These are phyloP conservation scores for Solen grandis DNA, from an alignment of 1,140 invertebrate genomes.

Conservation along the genomic window DNA sequence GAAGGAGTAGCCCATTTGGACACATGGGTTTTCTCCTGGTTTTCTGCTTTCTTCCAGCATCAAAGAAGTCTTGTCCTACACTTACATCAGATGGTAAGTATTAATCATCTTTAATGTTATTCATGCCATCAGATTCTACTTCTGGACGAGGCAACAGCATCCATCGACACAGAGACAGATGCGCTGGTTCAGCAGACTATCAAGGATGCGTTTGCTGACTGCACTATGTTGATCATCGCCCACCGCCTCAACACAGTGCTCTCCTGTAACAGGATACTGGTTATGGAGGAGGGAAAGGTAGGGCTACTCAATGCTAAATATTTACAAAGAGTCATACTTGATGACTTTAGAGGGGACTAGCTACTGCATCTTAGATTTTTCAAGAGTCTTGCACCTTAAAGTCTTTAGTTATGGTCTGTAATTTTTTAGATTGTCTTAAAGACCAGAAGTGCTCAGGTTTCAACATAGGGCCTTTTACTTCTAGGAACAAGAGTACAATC, in stretches of 20 bases:
- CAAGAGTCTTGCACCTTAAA: background rate
- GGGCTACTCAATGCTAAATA: conserved; percentile 72
- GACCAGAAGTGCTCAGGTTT: background rate
- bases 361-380: background rate
- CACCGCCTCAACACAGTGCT: conserved; percentile 83
- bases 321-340: background rate
- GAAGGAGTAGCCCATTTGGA: too few species aligned
- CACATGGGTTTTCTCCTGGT: too few species aligned
- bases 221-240: conserved; percentile 84
- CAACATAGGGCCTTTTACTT: background rate
- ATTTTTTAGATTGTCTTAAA: background rate
- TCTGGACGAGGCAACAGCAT: conserved; percentile 93
- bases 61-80: too few species aligned
- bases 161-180: conserved; percentile 87
- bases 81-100: too few species aligned
- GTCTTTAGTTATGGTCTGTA: background rate
- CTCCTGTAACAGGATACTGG: conserved; percentile 80
- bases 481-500: too few species aligned
- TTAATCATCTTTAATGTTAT: too few species aligned
- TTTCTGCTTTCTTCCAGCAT: too few species aligned
- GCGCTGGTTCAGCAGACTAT: conserved; percentile 79
- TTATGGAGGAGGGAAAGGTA: conserved; percentile 87
- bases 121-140: conserved; percentile 88
- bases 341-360: background rate
- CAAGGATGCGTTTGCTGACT: conserved; percentile 80